These are phyloP conservation scores for Gasterosteus aculeatus DNA, from an alignment of 2,113 vertebrate species.

Conservation along the genomic window DNA sequence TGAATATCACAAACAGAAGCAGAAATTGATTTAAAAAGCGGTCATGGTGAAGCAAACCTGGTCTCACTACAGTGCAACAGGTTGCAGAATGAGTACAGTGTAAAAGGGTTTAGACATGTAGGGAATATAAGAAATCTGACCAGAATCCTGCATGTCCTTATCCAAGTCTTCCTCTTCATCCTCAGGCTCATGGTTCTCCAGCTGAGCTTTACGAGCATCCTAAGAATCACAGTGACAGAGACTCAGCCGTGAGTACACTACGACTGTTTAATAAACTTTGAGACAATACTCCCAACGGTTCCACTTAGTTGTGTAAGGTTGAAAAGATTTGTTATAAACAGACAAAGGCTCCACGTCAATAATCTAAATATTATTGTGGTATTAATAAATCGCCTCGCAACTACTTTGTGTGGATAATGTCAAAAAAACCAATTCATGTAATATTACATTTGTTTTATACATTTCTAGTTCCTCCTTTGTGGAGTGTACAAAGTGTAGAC, in stretches of 20 bases:
- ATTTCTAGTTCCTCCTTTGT: background rate
- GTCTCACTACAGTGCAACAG: background rate
- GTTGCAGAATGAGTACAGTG: background rate
- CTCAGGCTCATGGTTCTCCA: conserved; percentile 95
- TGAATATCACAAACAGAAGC: background rate
- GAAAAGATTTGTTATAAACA: background rate
- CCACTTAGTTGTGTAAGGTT: background rate
- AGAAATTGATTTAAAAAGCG: background rate
- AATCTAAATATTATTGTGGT: background rate
- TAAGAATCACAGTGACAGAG: conserved; percentile 50
- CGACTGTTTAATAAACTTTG: background rate
- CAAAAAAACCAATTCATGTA: background rate
- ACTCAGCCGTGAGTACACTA: conserved; percentile 4
- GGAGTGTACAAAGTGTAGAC: background rate
- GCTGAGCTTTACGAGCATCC: conserved; percentile 92
- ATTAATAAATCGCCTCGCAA: background rate
- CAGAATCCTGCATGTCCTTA: conserved; percentile 86
- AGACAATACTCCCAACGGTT: background rate
- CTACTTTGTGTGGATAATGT: background rate
- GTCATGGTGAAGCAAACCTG: background rate
- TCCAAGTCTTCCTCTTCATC: conserved; percentile 92
- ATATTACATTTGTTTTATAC: background rate
- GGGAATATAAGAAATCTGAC: conserved; percentile 67
- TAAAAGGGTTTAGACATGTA: background rate
- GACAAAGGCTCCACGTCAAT: background rate